Base-by-base conservation (phyloP, 2,888 invertebrate genomes). In the Ceraclea dissimilis region DNA sequence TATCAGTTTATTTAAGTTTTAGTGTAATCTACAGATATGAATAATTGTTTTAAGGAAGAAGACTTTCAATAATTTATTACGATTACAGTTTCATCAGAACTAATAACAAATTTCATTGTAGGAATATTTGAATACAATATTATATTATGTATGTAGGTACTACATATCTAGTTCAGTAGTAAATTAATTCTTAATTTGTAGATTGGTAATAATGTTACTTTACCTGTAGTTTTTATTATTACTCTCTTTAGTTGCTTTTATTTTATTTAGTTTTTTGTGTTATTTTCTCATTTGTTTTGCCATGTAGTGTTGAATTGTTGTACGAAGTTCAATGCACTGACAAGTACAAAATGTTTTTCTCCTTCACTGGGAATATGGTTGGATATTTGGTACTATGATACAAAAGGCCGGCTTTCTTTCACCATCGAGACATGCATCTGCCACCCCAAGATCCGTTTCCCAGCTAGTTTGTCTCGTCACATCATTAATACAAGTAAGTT, bases 371-470 rank as follows among this genome's bases (percentile, higher is more conserved):
- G n/a, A 13, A n/a, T 8, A 39, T 39, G 39, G 16, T 39, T 39
- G 39, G 39, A 39, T 39, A 39, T 39, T 39, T 39, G 39, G 39
- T 31, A 49, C 51, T 55, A 33, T 49, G 52, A 47, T 46, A 22
- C 19, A 44, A 21, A 54, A 61, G 59, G 58, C 59, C 59, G 49
- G 61, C 59, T 21, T 61, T 59, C 61, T 61, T 60, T 54, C 61
- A 60, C 49, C 61, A 61, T 54, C 57, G 61, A 58, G 61, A 61
- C 54, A 61, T 61, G 17, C 61, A 60, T 56, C 61, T 61, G 51
- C 59, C 61, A 20, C 49, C 59, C 20, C 61, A 61, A 52, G 59
- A 61, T 52, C 59, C 59, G 54, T 60, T 56, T 50, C 58, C 58
- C 57, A 59, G 61, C 62, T 59, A 60, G 59, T 60, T 56, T 61